Conservation (phyloP, 2,888 invertebrate species). For the Tenthredo amoena region DNA sequence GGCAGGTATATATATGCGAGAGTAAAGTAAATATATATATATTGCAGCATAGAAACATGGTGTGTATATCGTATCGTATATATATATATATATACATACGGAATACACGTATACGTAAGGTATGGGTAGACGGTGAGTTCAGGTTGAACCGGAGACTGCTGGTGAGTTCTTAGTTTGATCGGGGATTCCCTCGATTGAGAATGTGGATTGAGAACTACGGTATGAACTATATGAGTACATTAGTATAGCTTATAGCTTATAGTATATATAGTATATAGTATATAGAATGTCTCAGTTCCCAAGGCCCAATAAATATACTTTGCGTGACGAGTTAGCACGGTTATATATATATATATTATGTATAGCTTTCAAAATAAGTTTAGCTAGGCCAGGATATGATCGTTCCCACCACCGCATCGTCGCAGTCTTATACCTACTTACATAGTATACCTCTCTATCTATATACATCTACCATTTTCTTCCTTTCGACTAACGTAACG, state of each 20-base stretch:
- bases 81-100: neutral
- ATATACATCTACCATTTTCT: constrained; percentile 18
- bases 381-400: constrained; percentile 15
- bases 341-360: constrained; percentile 1
- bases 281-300: constrained; percentile 36
- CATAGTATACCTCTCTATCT: neutral
- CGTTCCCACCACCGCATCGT: neutral
- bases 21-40: neutral
- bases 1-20: constrained; percentile 1
- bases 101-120: neutral
- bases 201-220: constrained; percentile 26
- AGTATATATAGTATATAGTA: neutral
- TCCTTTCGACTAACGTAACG: constrained; percentile 45
- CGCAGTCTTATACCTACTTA: neutral
- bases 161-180: constrained; percentile 27
- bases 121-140: neutral
- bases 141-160: constrained; percentile 15
- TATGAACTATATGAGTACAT: neutral
- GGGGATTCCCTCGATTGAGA: constrained; percentile 46
- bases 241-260: neutral
- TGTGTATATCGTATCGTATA: no score
- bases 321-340: constrained; percentile 28
- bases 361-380: constrained; percentile 37
- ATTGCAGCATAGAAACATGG: neutral
- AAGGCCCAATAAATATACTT: constrained; percentile 24